Conservation (phyloP, 2,113 vertebrate genomes). For the human (Homo sapiens) region DNA sequence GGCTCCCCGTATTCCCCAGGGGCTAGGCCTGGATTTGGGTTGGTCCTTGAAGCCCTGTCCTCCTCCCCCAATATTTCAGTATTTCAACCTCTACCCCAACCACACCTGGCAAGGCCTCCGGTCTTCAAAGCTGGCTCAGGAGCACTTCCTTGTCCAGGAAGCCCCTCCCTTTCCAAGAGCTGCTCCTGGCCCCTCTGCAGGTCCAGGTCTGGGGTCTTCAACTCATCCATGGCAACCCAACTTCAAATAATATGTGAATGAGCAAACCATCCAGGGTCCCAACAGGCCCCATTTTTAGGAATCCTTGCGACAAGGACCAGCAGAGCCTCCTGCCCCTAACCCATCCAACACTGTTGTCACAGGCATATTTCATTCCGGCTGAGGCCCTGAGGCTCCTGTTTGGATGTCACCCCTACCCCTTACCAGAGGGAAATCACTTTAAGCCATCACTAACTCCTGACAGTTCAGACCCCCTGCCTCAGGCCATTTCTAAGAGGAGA, state of each 20-base stretch:
- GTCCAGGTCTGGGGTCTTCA: neutral
- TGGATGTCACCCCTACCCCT: neutral
- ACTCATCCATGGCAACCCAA: neutral
- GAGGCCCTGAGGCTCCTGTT: neutral
- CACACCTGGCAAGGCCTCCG: neutral
- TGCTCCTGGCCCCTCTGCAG: neutral
- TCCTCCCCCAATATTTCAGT: neutral
- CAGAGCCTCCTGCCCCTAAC: neutral
- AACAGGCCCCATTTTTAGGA: neutral
- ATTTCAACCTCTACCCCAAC: neutral
- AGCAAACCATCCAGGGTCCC: neutral
- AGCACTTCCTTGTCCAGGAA: neutral
- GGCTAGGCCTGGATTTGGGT: neutral
- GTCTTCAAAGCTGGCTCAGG: neutral
- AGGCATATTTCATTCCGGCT: neutral
- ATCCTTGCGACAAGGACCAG: neutral
- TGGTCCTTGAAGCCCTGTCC: neutral
- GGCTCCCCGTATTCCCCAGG: neutral
- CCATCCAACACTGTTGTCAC: neutral
- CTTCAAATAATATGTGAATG: neutral
- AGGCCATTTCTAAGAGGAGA: neutral
- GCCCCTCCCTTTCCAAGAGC: neutral
- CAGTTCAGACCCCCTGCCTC: neutral
- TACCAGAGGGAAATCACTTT: neutral
- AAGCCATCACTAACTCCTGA: neutral